Evolutionary conservation across 2,888 invertebrate genomes (phyloP).

Genomic region (Drosophila glabriapex): DNA sequence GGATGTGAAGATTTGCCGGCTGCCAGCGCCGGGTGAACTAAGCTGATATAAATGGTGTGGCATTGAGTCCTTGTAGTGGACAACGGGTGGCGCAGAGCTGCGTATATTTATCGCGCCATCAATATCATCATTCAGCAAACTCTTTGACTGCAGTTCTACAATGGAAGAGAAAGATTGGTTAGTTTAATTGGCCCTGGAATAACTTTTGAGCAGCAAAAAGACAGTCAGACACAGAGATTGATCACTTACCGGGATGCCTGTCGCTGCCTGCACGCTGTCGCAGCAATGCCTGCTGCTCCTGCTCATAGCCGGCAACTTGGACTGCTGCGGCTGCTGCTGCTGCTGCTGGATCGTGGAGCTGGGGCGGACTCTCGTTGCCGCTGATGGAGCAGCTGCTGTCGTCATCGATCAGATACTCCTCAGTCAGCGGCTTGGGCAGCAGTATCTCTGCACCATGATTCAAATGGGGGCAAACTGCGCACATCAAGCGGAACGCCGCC

Average conservation of each 20-base stretch:
- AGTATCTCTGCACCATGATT: slow-evolving; percentile 82
- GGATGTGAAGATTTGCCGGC: slow-evolving; percentile 46
- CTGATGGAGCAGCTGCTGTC: slow-evolving; percentile 87
- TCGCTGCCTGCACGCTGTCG: slow-evolving; percentile 41
- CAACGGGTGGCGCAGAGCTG: slow-evolving; percentile 68
- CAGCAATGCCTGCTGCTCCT: slow-evolving; percentile 39
- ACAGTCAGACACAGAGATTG: no score
- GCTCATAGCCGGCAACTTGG: slow-evolving; percentile 35
- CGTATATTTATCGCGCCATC: slow-evolving; percentile 44
- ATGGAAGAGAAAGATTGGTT: not conserved
- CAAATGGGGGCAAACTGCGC: slow-evolving; percentile 91
- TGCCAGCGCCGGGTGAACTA: slow-evolving; percentile 20
- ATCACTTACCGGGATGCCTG: slow-evolving; percentile 70
- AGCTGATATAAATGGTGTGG: not conserved
- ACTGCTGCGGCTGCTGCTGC: slow-evolving; percentile 41
- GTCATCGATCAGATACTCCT: slow-evolving; percentile 86
- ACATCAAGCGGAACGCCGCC: slow-evolving; percentile 94
- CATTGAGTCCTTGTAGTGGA: slow-evolving; percentile 46
- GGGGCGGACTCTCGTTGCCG: slow-evolving; percentile 86
- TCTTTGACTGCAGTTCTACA: slow-evolving; percentile 53
- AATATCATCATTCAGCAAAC: slow-evolving; percentile 12
- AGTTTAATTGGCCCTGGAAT: not conserved
- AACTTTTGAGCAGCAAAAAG: not conserved
- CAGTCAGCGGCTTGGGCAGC: slow-evolving; percentile 73
- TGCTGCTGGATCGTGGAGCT: slow-evolving; percentile 54